Percentiles rank a stretch among this genome's conserved stretches.
Conservation (phyloP, 2,797 vertebrate species). For the Chaetodon trifasciatus region DNA sequence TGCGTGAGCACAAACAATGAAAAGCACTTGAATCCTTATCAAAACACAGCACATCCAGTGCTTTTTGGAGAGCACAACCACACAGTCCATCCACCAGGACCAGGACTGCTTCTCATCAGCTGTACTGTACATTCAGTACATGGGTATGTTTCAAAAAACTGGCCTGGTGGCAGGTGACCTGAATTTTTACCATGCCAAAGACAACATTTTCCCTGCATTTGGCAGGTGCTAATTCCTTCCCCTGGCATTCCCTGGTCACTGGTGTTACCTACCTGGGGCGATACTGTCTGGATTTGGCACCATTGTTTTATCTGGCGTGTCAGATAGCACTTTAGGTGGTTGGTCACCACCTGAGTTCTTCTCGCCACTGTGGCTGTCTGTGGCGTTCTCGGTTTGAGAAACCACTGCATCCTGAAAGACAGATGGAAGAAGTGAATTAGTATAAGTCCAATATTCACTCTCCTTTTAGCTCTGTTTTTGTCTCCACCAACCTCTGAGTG, state of each 20-base stretch:
- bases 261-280: constrained; percentile 89
- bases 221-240: no score
- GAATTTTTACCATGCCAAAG: no score
- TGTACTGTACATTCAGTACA: not conserved
- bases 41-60: constrained; percentile 52
- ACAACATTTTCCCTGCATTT: no score
- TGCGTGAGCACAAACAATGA: constrained; percentile 55
- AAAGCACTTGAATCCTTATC: constrained; percentile 63
- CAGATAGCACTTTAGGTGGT: constrained; percentile 82
- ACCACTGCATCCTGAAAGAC: constrained; percentile 65
- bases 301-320: constrained; percentile 82
- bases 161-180: no score
- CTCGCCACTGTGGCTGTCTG: constrained; percentile 71
- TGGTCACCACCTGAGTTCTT: constrained; percentile 75
- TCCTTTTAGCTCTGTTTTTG: not conserved
- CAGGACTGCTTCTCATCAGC: not conserved
- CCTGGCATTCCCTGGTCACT: not conserved
- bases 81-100: not conserved
- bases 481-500: not conserved
- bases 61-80: constrained; percentile 35
- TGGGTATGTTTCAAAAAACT: not conserved
- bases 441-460: not conserved
- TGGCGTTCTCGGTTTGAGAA: constrained; percentile 68
- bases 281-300: constrained; percentile 89
- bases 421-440: constrained; percentile 7